Evolutionary conservation across 2,888 invertebrate genomes (phyloP), one percentile per base, ranked within the genome.

Genomic region (Chaetogeoica ovagalla): DNA sequence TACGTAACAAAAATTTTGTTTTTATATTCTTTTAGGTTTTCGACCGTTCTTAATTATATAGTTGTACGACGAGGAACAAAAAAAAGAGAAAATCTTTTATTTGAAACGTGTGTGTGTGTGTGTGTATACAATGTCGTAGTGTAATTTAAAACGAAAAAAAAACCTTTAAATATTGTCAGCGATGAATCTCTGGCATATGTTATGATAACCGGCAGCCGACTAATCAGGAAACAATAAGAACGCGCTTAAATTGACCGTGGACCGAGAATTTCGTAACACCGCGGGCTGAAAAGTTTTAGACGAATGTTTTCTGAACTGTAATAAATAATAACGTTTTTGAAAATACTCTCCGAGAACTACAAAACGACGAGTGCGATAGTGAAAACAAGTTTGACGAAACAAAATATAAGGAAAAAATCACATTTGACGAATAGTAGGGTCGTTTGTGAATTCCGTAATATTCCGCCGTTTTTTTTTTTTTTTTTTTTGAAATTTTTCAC

Each of bases 281-380:
- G 69, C 48, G 48, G 60, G 60, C 21, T 1, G 21, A 21, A 77
- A 77, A 77, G 37, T 55, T 73, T 60, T 52, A 69, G 69, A 77
- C 52, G 69, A n/a, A 77, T 69, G 52, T 77, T 77, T 69, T 8
- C 52, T n/a, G n/a, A 69, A 68, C 60, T 69, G 76, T 60, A 77
- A 77, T 77, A 77, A 77, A 77, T 77, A 77, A 76, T 59, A 59
- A 77, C 69, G 62, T 69, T 77, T n/a, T 77, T 52, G 76, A 62
- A 77, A 69, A 77, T 77, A 77, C 52, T 62, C 62, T 68, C 37
- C 62, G 52, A 60, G 13, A 21, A 11, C 52, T 37, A 21, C 55
- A 77, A 77, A 69, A 77, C 62, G 52, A 77, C 15, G 7, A 68
- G 17, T 48, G 52, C 15, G 13, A 68, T 21, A 43, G 52, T 62